phyloP scores from a whole-genome alignment of 2,888 invertebrate genomes.

The Rhagophthalmus giganteus region DNA sequence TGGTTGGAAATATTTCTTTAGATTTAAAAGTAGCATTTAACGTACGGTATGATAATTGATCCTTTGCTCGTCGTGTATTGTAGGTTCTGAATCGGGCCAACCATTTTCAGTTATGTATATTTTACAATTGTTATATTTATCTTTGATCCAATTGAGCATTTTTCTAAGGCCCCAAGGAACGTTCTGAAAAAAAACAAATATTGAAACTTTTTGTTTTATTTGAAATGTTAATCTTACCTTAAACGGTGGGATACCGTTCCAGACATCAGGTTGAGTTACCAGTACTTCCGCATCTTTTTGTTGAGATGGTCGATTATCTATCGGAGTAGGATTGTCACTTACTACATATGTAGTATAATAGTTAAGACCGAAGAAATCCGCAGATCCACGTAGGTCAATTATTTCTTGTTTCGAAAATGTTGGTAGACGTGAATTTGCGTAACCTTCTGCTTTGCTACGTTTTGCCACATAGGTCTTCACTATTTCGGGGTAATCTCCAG shows the following conservation, averaged over 20 bases:
- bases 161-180: slow-evolving; percentile 64
- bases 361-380: slow-evolving; percentile 76
- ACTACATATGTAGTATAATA: slow-evolving; percentile 57
- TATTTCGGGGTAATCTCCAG: slow-evolving; percentile 68
- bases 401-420: slow-evolving; percentile 64
- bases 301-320: not conserved
- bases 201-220: too few relatives aligned
- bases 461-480: slow-evolving; percentile 64
- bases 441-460: slow-evolving; percentile 63
- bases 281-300: not conserved
- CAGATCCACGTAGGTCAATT: slow-evolving; percentile 61
- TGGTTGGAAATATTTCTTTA: too few relatives aligned
- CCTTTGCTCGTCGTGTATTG: not conserved
- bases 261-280: not conserved
- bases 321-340: not conserved
- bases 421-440: slow-evolving; percentile 64
- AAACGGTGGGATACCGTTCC: not conserved
- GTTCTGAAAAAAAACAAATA: slow-evolving; percentile 33
- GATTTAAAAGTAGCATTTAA: too few relatives aligned
- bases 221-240: not conserved
- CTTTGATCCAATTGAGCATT: slow-evolving; percentile 56
- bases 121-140: slow-evolving; percentile 54
- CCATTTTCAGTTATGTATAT: slow-evolving; percentile 25
- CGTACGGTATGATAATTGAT: slow-evolving; percentile 3
- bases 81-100: not conserved